Percentiles rank a stretch among this genome's conserved stretches.
These are phyloP conservation scores for Gracilinanus agilis DNA, from an alignment of 2,113 vertebrate genomes.

Conservation along the genomic window DNA sequence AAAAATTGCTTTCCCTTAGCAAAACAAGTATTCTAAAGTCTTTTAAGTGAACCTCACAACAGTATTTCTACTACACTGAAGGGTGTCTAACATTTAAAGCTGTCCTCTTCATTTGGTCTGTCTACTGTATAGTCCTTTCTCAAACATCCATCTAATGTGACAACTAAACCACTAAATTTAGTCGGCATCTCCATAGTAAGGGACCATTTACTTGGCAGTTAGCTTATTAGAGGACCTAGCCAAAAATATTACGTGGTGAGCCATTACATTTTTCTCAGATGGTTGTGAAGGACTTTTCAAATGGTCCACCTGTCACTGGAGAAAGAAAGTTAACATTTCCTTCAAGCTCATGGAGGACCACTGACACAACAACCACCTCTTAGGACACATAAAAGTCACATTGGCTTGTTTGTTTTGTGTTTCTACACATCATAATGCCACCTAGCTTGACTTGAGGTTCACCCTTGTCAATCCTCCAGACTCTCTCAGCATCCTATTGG, in stretches of 20 bases:
- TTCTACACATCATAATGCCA: constrained; percentile 68
- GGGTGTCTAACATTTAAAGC: rapidly evolving
- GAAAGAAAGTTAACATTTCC: background rate
- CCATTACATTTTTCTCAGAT: constrained; percentile 37
- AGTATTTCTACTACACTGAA: background rate
- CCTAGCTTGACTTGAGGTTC: constrained; percentile 3
- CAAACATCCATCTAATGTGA: background rate
- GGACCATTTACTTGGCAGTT: background rate
- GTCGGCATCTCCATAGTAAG: background rate
- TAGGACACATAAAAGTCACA: constrained; percentile 8
- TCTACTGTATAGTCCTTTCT: background rate
- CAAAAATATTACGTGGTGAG: constrained; percentile 45
- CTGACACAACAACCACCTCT: background rate
- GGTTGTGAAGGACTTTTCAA: background rate
- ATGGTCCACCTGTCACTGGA: background rate
- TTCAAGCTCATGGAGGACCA: background rate
- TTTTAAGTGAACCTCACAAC: background rate
- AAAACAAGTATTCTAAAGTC: background rate
- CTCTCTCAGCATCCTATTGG: background rate
- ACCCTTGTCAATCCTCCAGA: constrained; percentile 20
- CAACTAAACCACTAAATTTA: background rate
- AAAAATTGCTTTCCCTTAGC: background rate
- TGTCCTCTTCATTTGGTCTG: background rate
- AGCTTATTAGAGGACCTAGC: constrained; percentile 31
- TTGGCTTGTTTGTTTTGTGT: constrained; percentile 30